Evolutionary conservation across 2,888 invertebrate genomes (phyloP), one percentile per base, ranked within the genome.

Genomic region (Orthosia cruda): DNA sequence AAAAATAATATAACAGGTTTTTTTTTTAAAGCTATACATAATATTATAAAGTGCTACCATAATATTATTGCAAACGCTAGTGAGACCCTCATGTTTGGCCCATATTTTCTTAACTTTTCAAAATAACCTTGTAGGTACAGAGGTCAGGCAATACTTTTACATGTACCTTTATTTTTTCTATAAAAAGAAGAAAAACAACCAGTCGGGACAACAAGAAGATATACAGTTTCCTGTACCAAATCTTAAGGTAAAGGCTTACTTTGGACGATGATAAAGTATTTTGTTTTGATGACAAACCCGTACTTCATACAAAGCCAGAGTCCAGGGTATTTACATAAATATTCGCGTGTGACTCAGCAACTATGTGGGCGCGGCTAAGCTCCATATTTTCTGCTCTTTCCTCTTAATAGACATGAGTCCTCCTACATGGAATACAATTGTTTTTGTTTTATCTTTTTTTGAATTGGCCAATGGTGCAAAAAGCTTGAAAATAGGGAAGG

Each of bases 251-350:
- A 74, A 74, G 23, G 12, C 75, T 59, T 64, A 49, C 13, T 64
- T 54, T 13, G 32, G 49, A 59, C 59, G 47, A 74, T 49, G 20
- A 77, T 81, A 74, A 64, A 69, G 64, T 55, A 62, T 62, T 80
- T 70, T 77, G 71, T 78, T 71, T 67, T 63, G 32, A 65, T 11
- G 61, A 32, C 49, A 65, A 57, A 40, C 16, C 64, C 50, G 3
- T 65, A 72, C 68, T 72, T 69, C 68, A 58, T 59, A 68, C 40
- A 54, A 18, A 57, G 23, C 52, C 11, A 59, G 32, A 55, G 58
- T 67, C 67, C 62, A 74, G 58, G 20, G 55, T 65, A 54, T 81
- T 77, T 64, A 81, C 75, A 59, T 77, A 81, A 75, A 45, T 74
- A 81, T 81, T 55, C n/a, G 18, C 18, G 54, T 49, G 20, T 54